These are phyloP conservation scores for Fratercula arctica DNA, from an alignment of 2,797 vertebrate species.

Conservation along the genomic window DNA sequence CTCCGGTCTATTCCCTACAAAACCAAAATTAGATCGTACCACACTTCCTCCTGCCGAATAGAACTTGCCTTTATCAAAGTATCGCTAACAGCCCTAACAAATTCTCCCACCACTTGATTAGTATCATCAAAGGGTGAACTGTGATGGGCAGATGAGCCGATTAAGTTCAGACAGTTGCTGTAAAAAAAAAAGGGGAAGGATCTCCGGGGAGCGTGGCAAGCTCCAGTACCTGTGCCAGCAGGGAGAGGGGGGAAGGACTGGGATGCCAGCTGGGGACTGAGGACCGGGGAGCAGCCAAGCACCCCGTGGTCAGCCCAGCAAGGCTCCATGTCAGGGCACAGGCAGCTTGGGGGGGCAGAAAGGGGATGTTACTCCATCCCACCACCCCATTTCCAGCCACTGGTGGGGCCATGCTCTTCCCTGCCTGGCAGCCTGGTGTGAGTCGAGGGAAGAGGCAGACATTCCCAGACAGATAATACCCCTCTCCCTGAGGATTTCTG, in stretches of 20 bases:
- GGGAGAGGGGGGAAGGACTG: background rate
- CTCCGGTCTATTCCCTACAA: background rate
- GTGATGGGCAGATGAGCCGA: background rate
- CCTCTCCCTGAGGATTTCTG: background rate
- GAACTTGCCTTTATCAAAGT: background rate
- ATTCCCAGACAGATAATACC: fast-evolving
- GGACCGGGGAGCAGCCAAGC: background rate
- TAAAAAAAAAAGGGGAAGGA: background rate
- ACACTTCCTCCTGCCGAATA: background rate
- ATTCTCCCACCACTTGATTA: background rate
- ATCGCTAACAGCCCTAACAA: background rate
- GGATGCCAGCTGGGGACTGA: background rate
- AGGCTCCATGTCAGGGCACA: fast-evolving
- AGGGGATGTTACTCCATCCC: background rate
- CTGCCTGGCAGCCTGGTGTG: background rate
- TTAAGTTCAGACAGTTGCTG: background rate
- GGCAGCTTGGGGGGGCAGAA: background rate
- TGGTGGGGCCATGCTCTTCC: fast-evolving
- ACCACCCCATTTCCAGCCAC: background rate
- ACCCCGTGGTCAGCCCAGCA: fast-evolving
- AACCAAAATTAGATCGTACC: background rate
- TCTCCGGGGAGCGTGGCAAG: fast-evolving
- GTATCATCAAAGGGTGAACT: background rate
- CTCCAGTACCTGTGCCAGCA: background rate
- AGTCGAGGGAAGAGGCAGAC: background rate